Evolutionary conservation across 2,888 invertebrate species (phyloP), one percentile per base, ranked within the genome.

Genomic region (Heliconius sara): DNA sequence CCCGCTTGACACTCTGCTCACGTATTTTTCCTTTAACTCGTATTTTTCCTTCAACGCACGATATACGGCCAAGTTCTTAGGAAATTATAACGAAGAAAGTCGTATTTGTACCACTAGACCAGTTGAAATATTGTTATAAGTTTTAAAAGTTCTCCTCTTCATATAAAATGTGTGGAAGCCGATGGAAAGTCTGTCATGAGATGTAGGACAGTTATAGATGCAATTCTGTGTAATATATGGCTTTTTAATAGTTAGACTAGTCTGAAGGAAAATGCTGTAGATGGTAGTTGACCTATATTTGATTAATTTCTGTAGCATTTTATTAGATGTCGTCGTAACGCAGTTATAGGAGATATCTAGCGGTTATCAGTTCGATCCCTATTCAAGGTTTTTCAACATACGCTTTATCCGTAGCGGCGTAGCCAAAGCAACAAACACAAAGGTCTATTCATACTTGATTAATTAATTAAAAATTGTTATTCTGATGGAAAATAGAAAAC

Each of bases 11-110:
- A 85, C 84, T 79, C 85, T 43, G 78, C 83, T 86, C 88, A 88
- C 88, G 89, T 88, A 87, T 83, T 85, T 88, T 87, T 86, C 85
- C 85, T 85, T 83, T 83, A 85, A 86, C 85, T 87, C 85, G 82
- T 80, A 81, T 80, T 60, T 60, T 60, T 60, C 60, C 60, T 60
- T 60, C 60, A 60, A 84, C 84, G 84, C 84, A 84, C 85, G 84
- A 83, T 83, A 83, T 81, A 81, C 85, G 83, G 81, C 79, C 80
- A 84, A 87, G 84, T 87, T 86, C 81, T 79, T 82, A 80, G 82
- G 82, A 83, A 86, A 86, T 86, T 86, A 84, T 86, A 85, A 85
- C 84, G 84, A 85, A 84, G 79, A 82, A 84, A 84, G 66, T 79
- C 68, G 39, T 78, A 79, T 84, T 83, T 83, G 83, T 79, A 79